Evolutionary conservation across 37 sponge, comb jelly and placozoan species (phyloP), one percentile per base, ranked within the genome.

Genomic region (Halichondria panicea): DNA sequence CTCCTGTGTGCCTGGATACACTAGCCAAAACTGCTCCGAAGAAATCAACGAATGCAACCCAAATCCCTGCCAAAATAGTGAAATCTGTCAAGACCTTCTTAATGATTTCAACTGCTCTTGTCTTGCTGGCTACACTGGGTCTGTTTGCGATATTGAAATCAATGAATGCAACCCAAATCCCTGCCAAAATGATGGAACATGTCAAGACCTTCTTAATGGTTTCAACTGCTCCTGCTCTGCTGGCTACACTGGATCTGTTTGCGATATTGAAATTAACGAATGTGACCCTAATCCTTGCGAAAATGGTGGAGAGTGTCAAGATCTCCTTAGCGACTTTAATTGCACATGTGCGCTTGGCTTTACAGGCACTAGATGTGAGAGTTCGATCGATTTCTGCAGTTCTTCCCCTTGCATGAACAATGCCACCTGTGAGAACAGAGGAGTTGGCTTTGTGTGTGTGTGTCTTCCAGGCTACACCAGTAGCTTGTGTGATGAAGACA

Each of bases 1-100:
- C 41, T 2, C 31, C 25, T 89, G 91, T 63, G 80, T 50, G 18
- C 48, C 25, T 85, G 89, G 85, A 4, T 92, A 64, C 52, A 92
- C 77, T 27, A 89, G 89, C 25, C 46, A 2, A 5, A 43, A 37
- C 33, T 92, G 93, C 35, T 67, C 55, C 24, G 43, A 43, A 3
- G 40, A 70, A 18, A 71, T 82, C 56, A 30, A 85, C 54, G 86
- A 85, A 8, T 88, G 89, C 72, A 41, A 37, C 4, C 7, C 30
- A 8, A 48, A 3, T 31, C 77, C 70, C 21, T 84, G 84, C 36
- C 32, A 76, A 50, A 72, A 71, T 43, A 48, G 62, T 1, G 81
- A 27, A 12, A 80, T 61, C 15, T 88, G 89, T 46, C 39, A 18
- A 1, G 42, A 84, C 43, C 31, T 13, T 22, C 41, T 27, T 38